A percentile compares a stretch with the other conserved stretches of the same genome.
These are phyloP conservation scores for Indicator indicator DNA, from an alignment of 2,113 vertebrate species.

Conservation along the genomic window DNA sequence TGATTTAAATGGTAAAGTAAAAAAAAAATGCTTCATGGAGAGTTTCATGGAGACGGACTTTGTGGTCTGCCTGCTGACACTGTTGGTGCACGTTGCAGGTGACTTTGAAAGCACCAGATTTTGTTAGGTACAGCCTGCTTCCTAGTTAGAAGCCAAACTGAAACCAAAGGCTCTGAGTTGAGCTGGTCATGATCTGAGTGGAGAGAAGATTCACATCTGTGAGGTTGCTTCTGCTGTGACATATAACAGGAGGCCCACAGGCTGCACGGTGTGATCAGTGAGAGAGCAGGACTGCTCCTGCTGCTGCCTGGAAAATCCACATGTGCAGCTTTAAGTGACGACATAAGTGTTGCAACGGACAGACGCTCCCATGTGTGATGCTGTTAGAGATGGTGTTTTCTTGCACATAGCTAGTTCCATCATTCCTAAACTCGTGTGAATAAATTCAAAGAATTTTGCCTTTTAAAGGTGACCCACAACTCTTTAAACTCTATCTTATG, in stretches of 20 bases:
- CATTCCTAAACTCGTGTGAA: neutral
- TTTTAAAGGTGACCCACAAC: neutral
- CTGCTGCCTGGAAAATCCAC: neutral
- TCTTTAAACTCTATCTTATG: neutral
- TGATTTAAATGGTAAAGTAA: neutral
- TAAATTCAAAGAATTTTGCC: neutral
- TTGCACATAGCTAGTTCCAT: neutral
- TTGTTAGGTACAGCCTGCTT: neutral
- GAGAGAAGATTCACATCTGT: neutral
- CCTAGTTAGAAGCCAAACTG: neutral
- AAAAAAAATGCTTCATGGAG: neutral
- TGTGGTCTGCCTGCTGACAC: neutral
- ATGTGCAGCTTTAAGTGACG: neutral
- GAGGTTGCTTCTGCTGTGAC: neutral
- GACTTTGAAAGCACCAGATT: neutral
- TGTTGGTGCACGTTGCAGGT: fast-evolving
- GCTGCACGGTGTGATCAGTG: neutral
- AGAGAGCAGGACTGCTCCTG: neutral
- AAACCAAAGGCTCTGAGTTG: neutral
- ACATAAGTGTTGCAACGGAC: neutral
- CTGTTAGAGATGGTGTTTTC: neutral
- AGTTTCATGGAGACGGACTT: neutral
- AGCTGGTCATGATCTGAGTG: neutral
- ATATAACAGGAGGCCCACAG: neutral
- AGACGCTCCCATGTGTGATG: neutral